Evolutionary conservation across 2,113 vertebrate species (phyloP).

Genomic region (Hyaena hyaena): DNA sequence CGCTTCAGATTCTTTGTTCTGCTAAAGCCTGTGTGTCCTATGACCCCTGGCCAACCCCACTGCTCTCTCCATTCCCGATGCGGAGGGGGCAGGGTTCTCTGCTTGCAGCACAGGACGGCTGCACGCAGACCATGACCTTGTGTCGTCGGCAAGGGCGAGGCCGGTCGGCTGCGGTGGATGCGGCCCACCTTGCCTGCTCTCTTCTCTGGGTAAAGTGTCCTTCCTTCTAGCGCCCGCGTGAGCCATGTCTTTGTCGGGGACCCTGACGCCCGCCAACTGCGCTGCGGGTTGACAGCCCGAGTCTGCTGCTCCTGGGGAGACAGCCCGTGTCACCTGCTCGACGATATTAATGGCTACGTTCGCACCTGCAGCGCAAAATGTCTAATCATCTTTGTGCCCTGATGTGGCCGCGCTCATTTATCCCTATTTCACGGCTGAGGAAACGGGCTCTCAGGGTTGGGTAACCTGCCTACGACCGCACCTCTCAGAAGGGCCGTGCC

Average conservation of each 20-base stretch:
- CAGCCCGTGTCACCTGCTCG: neutral
- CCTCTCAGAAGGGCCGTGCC: neutral
- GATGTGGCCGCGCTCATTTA: neutral
- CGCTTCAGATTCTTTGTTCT: neutral
- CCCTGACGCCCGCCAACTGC: neutral
- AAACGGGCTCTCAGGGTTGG: neutral
- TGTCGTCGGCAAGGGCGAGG: neutral
- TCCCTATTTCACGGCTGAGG: neutral
- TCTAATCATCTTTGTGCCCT: neutral
- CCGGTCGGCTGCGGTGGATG: fast-evolving
- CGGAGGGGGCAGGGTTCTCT: neutral
- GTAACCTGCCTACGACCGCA: neutral
- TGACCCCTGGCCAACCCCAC: neutral
- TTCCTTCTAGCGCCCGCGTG: neutral
- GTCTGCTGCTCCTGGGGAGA: too few relatives aligned
- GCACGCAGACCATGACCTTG: fast-evolving
- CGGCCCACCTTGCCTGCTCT: neutral
- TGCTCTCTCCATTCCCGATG: neutral
- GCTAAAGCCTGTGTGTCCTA: neutral
- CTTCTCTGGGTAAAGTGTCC: neutral
- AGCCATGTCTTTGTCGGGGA: neutral
- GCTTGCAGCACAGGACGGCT: neutral
- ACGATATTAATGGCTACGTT: too few relatives aligned
- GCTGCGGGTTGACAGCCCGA: neutral
- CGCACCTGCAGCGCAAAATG: neutral